Evolutionary conservation across 2,113 vertebrate genomes (phyloP).

Genomic region (Climacteris rufus): DNA sequence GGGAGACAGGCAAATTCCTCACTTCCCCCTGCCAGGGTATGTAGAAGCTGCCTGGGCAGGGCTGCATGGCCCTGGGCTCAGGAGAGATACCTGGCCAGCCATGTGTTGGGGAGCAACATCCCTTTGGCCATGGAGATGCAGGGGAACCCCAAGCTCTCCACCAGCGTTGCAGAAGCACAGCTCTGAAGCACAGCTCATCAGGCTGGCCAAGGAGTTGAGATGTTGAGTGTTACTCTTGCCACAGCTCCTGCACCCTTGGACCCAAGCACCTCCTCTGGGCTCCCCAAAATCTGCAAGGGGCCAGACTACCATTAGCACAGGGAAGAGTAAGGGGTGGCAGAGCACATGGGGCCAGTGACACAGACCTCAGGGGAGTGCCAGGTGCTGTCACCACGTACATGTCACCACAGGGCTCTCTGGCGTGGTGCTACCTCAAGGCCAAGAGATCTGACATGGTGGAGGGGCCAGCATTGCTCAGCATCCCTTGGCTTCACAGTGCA

Average conservation of each 20-base stretch:
- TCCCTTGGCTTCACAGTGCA: rapidly evolving
- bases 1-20: not conserved
- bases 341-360: not conserved
- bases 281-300: not conserved
- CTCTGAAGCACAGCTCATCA: rapidly evolving
- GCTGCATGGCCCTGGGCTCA: not conserved
- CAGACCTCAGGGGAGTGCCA: not conserved
- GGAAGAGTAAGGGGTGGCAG: not conserved
- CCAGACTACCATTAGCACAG: not conserved
- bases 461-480: not conserved
- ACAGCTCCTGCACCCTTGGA: not conserved
- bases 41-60: not conserved
- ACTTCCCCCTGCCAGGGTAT: not conserved
- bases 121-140: not conserved
- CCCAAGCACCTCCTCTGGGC: not conserved
- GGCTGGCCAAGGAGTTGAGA: not conserved
- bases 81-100: not conserved
- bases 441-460: rapidly evolving
- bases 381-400: not conserved
- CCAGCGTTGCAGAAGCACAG: not conserved
- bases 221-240: rapidly evolving
- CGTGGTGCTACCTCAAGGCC: rapidly evolving
- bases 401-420: rapidly evolving
- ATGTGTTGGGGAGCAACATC: rapidly evolving
- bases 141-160: not conserved